These are phyloP conservation scores for Macrophya alboannulata DNA, from an alignment of 2,888 invertebrate genomes.

Conservation along the genomic window DNA sequence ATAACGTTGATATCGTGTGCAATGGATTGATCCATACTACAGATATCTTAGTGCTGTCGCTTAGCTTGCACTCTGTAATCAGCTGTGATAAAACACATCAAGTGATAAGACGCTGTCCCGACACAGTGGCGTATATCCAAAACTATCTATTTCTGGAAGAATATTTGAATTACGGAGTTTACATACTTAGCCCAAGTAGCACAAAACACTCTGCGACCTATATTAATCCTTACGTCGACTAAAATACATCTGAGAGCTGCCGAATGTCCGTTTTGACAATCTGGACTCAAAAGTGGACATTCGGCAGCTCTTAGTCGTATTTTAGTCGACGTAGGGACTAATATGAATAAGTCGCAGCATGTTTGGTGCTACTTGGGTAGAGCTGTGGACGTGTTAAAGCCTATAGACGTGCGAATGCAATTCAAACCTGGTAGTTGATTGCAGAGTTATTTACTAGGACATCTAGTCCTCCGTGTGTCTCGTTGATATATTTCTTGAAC, in stretches of 20 bases:
- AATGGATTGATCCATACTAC: no score
- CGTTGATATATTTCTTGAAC: constrained; percentile 84
- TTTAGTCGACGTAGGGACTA: no score
- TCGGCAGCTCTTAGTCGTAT: no score
- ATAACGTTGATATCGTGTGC: no score
- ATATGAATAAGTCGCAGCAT: no score
- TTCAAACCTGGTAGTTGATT: constrained; percentile 84
- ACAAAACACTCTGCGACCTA: no score
- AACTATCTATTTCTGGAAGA: neutral
- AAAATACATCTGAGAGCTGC: no score
- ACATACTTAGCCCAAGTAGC: neutral
- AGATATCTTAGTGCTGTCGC: neutral
- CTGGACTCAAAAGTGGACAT: no score
- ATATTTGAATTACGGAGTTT: neutral
- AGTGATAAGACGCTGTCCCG: neutral
- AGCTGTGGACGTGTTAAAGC: neutral
- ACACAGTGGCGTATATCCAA: neutral
- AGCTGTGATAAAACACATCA: neutral
- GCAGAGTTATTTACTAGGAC: constrained; percentile 90
- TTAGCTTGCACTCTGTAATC: neutral
- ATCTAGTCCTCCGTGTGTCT: constrained; percentile 86
- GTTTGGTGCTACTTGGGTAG: no score
- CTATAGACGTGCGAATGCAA: neutral
- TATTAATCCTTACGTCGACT: no score
- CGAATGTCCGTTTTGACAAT: no score